phyloP scores from a whole-genome alignment of 2,888 invertebrate genomes.

The Eristalis intricaria region DNA sequence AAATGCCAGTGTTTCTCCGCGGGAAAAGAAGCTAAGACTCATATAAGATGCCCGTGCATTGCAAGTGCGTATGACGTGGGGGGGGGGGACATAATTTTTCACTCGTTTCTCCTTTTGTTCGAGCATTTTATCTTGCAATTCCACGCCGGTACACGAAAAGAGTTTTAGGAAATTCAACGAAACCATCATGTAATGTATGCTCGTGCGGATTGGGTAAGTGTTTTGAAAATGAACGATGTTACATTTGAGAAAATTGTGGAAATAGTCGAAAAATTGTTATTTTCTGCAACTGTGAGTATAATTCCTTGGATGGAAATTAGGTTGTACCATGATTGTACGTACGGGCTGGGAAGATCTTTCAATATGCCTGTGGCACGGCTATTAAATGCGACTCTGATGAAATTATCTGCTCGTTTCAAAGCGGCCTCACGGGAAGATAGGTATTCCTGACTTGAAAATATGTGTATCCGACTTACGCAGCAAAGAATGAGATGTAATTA shows the following conservation, averaged over 20 bases:
- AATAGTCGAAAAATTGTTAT: neutral
- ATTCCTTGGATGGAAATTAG: no score
- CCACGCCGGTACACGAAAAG: constrained; percentile 35
- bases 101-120: neutral
- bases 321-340: no score
- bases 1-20: constrained; percentile 23
- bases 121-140: constrained; percentile 9
- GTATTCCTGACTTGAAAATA: no score
- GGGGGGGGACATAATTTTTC: constrained; percentile 5
- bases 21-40: constrained; percentile 32
- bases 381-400: no score
- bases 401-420: no score
- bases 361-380: no score
- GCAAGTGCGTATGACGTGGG: neutral
- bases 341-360: no score
- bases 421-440: no score
- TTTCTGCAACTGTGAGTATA: no score
- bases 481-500: no score
- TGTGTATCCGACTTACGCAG: no score
- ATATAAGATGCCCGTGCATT: neutral
- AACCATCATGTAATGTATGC: neutral
- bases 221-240: neutral
- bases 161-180: constrained; percentile 42
- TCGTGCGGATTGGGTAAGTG: neutral
- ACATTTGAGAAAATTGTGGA: neutral